Base-by-base conservation (phyloP, 2,888 invertebrate species). In the Odontomyia ornata region DNA sequence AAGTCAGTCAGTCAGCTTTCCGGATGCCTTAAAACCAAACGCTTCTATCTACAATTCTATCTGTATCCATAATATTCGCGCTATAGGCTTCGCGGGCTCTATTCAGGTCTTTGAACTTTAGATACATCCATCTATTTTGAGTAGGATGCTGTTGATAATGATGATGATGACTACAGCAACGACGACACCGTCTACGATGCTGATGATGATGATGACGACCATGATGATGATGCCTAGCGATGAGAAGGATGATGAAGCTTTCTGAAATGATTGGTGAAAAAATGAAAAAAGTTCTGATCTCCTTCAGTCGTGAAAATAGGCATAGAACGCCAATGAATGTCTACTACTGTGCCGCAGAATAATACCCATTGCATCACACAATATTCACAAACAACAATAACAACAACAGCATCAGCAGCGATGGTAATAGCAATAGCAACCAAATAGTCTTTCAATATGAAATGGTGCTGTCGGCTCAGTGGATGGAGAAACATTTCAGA, bases 51-150 rank as follows among this genome's bases (percentile, higher is more conserved):
- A 28, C 65, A 36, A 36, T 65, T 18, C 36, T 65, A 62, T 36
- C 36, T 36, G 36, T 36, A 9, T 5, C 36, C 27, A 36, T 65
- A 65, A 15, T 36, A 36, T 65, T 9, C 36, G 25, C 57, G 57
- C 52, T 11, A 36, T 36, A 65, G 28, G 30, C 30, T 23, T 30
- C 25, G 65, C 36, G 36, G 36, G 36, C 36, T 36, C 36, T 18
- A 52, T 52, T 36, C 65, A 65, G 65, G 69, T 69, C 69, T 69
- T 69, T 69, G 69, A 69, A 69, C 69, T 30, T 47, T 69, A 9
- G 69, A 69, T 21, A 69, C 46, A 69, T 69, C 27, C 21, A 21
- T 47, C 46, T 43, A 47, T 46, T 28, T 13, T 25, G 47, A 43
- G 36, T 15, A 65, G 28, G n/a, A 28, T 21, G 65, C 30, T 65